Evolutionary conservation across 2,888 invertebrate genomes (phyloP).

Genomic region (Euzophera pinguis): DNA sequence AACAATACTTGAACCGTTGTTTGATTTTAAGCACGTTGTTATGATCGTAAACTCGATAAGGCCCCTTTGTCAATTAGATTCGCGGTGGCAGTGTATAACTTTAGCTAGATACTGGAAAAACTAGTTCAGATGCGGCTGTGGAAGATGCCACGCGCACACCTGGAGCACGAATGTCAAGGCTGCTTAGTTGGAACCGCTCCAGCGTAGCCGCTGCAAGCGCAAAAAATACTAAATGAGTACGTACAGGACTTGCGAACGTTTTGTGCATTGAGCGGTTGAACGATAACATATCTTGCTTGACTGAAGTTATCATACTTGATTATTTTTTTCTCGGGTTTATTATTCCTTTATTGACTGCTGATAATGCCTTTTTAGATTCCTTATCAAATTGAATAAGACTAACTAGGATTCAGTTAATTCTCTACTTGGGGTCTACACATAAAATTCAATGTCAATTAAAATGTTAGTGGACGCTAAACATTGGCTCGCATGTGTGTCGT

Average conservation of each 20-base stretch:
- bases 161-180: conserved; percentile 75
- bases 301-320: conserved; percentile 22
- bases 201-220: conserved; percentile 41
- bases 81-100: conserved; percentile 24
- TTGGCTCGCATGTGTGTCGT: conserved; percentile 61
- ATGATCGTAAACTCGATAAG: conserved; percentile 23
- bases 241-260: not conserved
- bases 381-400: not conserved
- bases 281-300: conserved; percentile 26
- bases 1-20: conserved; percentile 20
- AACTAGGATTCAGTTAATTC: not conserved
- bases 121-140: conserved; percentile 36
- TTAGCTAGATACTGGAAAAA: conserved; percentile 43
- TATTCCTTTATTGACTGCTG: conserved; percentile 20
- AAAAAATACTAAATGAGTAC: conserved; percentile 21
- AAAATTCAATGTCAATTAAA: conserved; percentile 49
- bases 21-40: conserved; percentile 13
- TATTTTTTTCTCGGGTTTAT: conserved; percentile 20
- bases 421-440: conserved; percentile 19
- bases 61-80: conserved; percentile 14
- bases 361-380: not conserved
- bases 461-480: conserved; percentile 36
- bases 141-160: conserved; percentile 56
- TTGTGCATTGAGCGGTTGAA: conserved; percentile 16
- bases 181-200: conserved; percentile 66